These are phyloP conservation scores for Haliclona indistincta DNA, from an alignment of 37 sponge, comb jelly and placozoan species.

Conservation along the genomic window DNA sequence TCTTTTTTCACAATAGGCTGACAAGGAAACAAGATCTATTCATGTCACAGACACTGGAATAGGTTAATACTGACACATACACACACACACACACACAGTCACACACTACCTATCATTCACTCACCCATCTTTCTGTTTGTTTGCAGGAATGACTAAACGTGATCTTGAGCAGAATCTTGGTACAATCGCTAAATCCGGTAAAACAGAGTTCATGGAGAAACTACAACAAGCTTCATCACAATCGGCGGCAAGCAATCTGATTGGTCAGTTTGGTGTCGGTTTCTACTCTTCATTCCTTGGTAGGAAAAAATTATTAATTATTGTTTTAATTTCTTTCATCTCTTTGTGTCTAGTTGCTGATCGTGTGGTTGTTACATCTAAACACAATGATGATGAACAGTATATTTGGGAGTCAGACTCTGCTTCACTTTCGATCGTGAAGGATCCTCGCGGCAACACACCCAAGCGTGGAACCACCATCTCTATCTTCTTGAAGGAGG, in stretches of 20 bases:
- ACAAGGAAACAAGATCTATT: too few species aligned
- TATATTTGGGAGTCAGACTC: slow-evolving; percentile 95
- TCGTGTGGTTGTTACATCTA: slow-evolving; percentile 95
- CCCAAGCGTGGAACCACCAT: slow-evolving; percentile 93
- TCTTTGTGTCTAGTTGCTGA: slow-evolving; percentile 80
- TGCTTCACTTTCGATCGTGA: slow-evolving; percentile 76
- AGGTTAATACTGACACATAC: too few species aligned
- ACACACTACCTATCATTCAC: too few species aligned
- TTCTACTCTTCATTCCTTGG: slow-evolving; percentile 99
- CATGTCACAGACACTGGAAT: too few species aligned
- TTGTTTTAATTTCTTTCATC: too few species aligned
- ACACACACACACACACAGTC: too few species aligned
- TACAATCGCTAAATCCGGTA: slow-evolving; percentile 99
- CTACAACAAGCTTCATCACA: slow-evolving; percentile 37
- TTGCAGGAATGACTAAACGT: slow-evolving; percentile 86
- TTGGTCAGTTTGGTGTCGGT: slow-evolving; percentile 99
- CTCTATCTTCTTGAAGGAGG: slow-evolving; percentile 94
- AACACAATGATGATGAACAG: slow-evolving; percentile 95
- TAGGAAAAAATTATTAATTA: slow-evolving; percentile 24
- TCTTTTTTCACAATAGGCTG: too few species aligned
- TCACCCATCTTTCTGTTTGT: not conserved
- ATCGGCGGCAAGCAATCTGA: slow-evolving; percentile 75
- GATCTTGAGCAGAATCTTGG: slow-evolving; percentile 93
- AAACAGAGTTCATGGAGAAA: slow-evolving; percentile 93
- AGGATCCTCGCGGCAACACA: slow-evolving; percentile 93